phyloP scores from a whole-genome alignment of 2,113 vertebrate genomes.

The Notarius lentiginosus region DNA sequence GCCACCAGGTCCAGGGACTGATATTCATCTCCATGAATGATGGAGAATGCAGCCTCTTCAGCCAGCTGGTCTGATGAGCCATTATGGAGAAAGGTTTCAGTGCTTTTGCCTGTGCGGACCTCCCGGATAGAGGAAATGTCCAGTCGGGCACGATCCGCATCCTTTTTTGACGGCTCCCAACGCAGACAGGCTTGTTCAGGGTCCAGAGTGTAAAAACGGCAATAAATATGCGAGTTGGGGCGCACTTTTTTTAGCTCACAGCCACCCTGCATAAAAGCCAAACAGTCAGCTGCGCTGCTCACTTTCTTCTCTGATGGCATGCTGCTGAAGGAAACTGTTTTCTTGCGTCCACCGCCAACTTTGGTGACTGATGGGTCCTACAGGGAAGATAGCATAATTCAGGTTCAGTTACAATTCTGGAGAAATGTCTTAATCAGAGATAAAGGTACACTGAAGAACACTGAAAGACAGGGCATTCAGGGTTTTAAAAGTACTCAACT shows the following conservation, averaged over 20 bases:
- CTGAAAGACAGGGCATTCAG: not conserved
- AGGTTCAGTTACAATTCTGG: not conserved
- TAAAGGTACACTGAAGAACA: slow-evolving; percentile 24
- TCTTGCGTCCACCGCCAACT: slow-evolving; percentile 84
- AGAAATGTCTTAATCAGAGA: not conserved
- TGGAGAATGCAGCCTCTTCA: slow-evolving; percentile 90
- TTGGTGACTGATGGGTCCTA: slow-evolving; percentile 94
- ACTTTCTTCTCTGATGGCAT: slow-evolving; percentile 98
- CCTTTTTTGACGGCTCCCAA: slow-evolving; percentile 99
- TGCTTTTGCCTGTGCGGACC: slow-evolving; percentile 94
- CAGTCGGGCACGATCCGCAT: slow-evolving; percentile 88
- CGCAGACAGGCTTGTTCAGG: slow-evolving; percentile 88
- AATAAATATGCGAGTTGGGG: slow-evolving; percentile 92
- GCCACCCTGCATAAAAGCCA: slow-evolving; percentile 97
- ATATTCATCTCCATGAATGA: slow-evolving; percentile 94
- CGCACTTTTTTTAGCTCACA: slow-evolving; percentile 97
- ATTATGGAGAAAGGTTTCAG: slow-evolving; percentile 93
- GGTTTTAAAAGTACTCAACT: not conserved
- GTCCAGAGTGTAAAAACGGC: slow-evolving; percentile 93
- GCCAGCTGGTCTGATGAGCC: slow-evolving; percentile 90
- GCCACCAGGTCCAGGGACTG: slow-evolving; percentile 96
- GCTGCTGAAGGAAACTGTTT: slow-evolving; percentile 98
- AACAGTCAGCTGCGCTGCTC: slow-evolving; percentile 91
- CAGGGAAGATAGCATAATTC: slow-evolving; percentile 45
- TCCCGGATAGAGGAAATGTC: slow-evolving; percentile 89